Base-by-base conservation (phyloP, 2,113 vertebrate species). In the Neogale vison region DNA sequence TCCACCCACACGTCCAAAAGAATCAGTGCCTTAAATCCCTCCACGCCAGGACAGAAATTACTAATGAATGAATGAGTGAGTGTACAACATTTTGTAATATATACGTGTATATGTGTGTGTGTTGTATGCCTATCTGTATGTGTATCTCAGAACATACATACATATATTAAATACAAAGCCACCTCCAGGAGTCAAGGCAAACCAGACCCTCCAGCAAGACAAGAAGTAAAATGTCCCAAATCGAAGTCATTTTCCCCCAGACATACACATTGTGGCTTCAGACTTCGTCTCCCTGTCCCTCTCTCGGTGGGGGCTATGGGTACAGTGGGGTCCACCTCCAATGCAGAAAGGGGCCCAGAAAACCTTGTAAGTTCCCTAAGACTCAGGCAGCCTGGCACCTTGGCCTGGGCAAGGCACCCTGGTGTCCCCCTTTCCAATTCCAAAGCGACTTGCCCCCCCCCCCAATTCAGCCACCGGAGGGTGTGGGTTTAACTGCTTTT, bases 61-160 rank as follows among this genome's bases (percentile, higher is more conserved):
- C 29, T 4, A 34, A 72, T 0, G 26, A 36, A 6, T 12, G 15
- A 71, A 42, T 50, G 69, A 24, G 23, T 18, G 13, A 45, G 42
- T 36, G 50, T 6, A n/a, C 9, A 13, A 2, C 4, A 36, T 11
- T 2, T 1, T 31, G 1, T 21, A 17, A 23, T 10, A 24, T 3
- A 10, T 20, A 4, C n/a, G 13, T 65, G 61, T 12, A 42, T 42
- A 5, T 42, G 26, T 34, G 63, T 17, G 14, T 67, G 31, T 67
- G 6, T 42, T 39, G 7, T 31, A 29, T 20, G 20, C 67, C 21
- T 24, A 24, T 8, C 12, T 5, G 10, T 3, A 5, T 4, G 14
- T 42, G 3, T 13, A 1, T 7, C 24, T 36, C 34, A 26, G 31
- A 9, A 7, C 2, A 6, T 4, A 47, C 4, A 18, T 26, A 5